These are phyloP conservation scores for Drosophila subobscura DNA, from an alignment of 1,140 invertebrate genomes.

Conservation along the genomic window DNA sequence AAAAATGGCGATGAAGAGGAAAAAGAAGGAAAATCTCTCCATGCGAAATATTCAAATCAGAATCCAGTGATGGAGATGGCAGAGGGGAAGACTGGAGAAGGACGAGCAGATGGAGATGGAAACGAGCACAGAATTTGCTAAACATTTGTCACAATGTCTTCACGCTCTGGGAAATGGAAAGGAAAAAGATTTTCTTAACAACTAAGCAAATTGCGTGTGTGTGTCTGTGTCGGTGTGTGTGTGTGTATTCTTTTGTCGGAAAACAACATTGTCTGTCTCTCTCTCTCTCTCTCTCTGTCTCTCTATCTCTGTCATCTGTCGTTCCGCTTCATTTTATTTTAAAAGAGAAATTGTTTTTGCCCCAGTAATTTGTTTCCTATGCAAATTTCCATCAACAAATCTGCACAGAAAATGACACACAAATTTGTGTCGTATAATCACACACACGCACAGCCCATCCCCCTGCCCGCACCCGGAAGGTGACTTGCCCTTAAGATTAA, in stretches of 20 bases:
- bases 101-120: background rate
- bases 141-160: conserved; percentile 71
- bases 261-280: conserved; percentile 28
- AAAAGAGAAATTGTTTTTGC: conserved; percentile 75
- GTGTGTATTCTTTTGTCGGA: conserved; percentile 9
- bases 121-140: conserved; percentile 55
- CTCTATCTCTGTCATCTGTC: conserved; percentile 19
- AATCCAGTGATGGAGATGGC: conserved; percentile 6
- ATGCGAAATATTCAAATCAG: conserved; percentile 54
- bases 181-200: conserved; percentile 59
- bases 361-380: conserved; percentile 72
- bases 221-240: conserved; percentile 20
- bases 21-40: conserved; percentile 3
- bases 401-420: background rate
- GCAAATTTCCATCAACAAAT: conserved; percentile 50
- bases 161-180: conserved; percentile 54
- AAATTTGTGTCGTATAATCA: background rate
- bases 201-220: conserved; percentile 31
- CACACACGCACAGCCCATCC: background rate
- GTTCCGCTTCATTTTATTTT: conserved; percentile 57
- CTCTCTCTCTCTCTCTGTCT: background rate
- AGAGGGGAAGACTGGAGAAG: background rate
- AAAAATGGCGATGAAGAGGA: conserved; percentile 26
- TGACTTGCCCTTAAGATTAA: conserved; percentile 8
- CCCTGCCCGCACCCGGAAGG: conserved; percentile 5